Percentiles rank a stretch among this genome's conserved stretches.
Evolutionary conservation across 1,140 invertebrate species (phyloP).

Genomic region (Bathynomus jamesi): DNA sequence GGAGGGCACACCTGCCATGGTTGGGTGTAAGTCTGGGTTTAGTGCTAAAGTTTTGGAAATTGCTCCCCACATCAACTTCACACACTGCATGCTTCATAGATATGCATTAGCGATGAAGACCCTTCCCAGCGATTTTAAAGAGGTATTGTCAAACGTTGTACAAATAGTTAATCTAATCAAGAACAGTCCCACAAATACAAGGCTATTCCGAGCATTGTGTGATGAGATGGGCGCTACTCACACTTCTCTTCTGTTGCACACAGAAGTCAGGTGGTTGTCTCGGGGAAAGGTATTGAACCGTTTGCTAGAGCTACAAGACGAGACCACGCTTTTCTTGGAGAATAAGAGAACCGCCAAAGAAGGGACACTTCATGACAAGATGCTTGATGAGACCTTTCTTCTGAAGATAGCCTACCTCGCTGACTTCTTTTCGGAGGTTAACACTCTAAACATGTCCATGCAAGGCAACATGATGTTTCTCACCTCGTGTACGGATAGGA

Average conservation of each 20-base stretch:
- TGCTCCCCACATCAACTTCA: constrained; percentile 2
- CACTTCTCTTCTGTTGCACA: constrained; percentile 6
- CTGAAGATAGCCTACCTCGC: no score
- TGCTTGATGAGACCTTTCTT: no score
- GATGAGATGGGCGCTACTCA: constrained; percentile 6
- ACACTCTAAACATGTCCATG: no score
- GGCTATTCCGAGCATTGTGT: constrained; percentile 8
- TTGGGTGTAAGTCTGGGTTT: constrained; percentile 18
- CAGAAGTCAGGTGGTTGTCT: constrained; percentile 14
- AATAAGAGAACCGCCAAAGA: no score
- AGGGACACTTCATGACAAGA: no score
- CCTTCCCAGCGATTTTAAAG: constrained; percentile 12
- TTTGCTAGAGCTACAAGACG: constrained; percentile 5
- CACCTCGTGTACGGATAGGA: no score
- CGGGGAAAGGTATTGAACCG: background rate
- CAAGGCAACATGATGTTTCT: no score
- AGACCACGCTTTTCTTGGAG: background rate
- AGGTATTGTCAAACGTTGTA: constrained; percentile 5
- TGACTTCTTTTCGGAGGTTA: no score
- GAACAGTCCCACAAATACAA: background rate
- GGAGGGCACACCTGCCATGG: constrained; percentile 13
- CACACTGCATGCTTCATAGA: constrained; percentile 21
- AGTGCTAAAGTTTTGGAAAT: constrained; percentile 1
- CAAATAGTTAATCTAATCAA: constrained; percentile 13
- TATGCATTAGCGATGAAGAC: constrained; percentile 11